A percentile compares a stretch with the other conserved stretches of the same genome.
phyloP scores from a whole-genome alignment of 2,888 invertebrate genomes.

The Julus scandinavius region DNA sequence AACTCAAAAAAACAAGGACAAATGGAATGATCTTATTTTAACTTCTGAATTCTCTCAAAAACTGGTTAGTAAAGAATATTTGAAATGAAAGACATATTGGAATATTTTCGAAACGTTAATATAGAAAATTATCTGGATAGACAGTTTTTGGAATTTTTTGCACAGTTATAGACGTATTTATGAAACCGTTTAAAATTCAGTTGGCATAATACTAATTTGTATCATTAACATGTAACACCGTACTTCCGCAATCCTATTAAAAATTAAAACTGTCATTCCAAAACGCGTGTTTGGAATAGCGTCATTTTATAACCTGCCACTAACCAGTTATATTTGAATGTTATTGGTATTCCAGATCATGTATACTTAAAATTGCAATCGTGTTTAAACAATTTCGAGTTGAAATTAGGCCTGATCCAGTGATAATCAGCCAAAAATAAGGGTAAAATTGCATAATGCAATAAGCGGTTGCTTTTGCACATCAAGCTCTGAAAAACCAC shows the following conservation, averaged over 20 bases:
- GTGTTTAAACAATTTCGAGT: constrained; percentile 14
- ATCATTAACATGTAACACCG: background rate
- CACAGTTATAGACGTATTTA: background rate
- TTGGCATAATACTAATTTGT: background rate
- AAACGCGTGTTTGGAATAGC: background rate
- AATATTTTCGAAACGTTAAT: background rate
- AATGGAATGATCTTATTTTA: no score
- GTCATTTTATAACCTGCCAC: background rate
- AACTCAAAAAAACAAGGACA: no score
- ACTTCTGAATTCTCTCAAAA: no score
- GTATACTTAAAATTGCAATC: background rate
- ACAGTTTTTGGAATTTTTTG: background rate
- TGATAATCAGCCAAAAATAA: background rate
- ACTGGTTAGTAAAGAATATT: no score
- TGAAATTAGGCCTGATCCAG: background rate
- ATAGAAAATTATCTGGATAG: background rate
- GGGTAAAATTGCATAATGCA: background rate
- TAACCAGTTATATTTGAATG: background rate
- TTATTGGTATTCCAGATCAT: background rate
- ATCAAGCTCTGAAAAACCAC: background rate
- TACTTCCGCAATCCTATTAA: background rate
- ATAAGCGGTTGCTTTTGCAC: background rate
- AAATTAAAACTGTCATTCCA: background rate
- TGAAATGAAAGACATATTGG: background rate
- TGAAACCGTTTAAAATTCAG: background rate